Base-by-base conservation (phyloP, 2,797 vertebrate genomes). In the Sibirionetta formosa region DNA sequence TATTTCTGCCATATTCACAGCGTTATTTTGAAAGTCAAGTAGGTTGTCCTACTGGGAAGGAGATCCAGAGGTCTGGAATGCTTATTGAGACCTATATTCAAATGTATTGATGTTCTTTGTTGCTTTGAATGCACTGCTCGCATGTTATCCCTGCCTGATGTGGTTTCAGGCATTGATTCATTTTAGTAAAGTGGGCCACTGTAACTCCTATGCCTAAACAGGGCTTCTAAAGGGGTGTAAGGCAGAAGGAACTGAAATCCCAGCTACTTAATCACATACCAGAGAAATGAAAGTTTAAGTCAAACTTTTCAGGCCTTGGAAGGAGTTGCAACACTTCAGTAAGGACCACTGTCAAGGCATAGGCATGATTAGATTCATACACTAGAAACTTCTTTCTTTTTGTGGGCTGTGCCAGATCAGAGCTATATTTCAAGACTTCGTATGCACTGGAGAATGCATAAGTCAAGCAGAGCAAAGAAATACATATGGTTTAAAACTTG, bases 231-330 rank as follows among this genome's bases (percentile, higher is more conserved):
- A 76, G n/a, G 15, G 26, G 23, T 0, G 0, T 15, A 94, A 87
- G 27, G 76, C 57, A 94, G 29, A 63, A 24, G 14, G 24, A 94
- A 93, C 51, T 64, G 73, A 91, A 94, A 93, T 86, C 73, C 35
- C 42, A 90, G 31, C 13, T 73, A 90, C 88, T 73, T 83, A 91
- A 94, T 86, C 58, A 46, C 22, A 26, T 4, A 86, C 46, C 38
- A 88, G 48, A 66, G 40, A 91, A 94, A 82, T 35, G 2, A 38
- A 94, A 77, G 36, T 4, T 27, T 19, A 93, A 88, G 65, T 70
- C 36, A 79, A 88, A 72, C 46, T 69, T 82, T n/a, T 66, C 35
- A 77, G 85, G n/a, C 33, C 61, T 75, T 70, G 35, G 57, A 88
- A 94, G 38, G 70, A 88, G 14, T 48, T 58, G 44, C 2, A 76